Conservation (phyloP, 2,888 invertebrate genomes). For the Euphydryas editha region DNA sequence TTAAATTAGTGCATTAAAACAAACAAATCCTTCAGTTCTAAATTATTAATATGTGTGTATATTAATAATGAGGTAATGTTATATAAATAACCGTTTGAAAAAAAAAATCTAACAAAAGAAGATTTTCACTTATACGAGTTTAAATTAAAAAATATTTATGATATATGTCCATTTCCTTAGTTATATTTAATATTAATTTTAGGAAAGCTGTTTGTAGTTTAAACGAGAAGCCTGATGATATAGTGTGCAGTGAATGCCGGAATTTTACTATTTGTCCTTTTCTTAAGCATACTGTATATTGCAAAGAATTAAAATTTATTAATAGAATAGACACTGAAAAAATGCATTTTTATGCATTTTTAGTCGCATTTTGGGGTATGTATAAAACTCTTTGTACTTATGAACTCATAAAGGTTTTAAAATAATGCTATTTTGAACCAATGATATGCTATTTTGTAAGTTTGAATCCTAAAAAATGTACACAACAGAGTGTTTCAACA, state of each 20-base stretch:
- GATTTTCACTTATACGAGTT: too few relatives aligned
- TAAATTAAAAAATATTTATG: too few relatives aligned
- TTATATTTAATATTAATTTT: not conserved
- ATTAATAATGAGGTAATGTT: too few relatives aligned
- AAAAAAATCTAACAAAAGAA: too few relatives aligned
- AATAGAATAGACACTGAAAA: not conserved
- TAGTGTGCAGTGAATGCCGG: conserved; percentile 1
- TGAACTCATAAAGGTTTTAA: too few relatives aligned
- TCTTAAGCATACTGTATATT: not conserved
- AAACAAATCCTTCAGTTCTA: too few relatives aligned
- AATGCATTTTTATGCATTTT: not conserved
- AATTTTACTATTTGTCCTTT: not conserved
- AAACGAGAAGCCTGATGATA: not conserved
- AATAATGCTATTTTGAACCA: too few relatives aligned
- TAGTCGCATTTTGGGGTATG: not conserved
- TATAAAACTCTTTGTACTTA: not conserved
- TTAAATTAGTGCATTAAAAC: too few relatives aligned
- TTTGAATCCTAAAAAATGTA: too few relatives aligned
- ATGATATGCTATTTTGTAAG: too few relatives aligned
- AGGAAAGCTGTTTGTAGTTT: not conserved
- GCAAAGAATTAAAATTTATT: not conserved
- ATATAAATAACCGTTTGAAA: too few relatives aligned
- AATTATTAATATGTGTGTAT: too few relatives aligned
- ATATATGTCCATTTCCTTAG: not conserved
- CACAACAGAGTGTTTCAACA: not conserved